Evolutionary conservation across 1,140 invertebrate genomes (phyloP).

Genomic region (Drosophila sp.): DNA sequence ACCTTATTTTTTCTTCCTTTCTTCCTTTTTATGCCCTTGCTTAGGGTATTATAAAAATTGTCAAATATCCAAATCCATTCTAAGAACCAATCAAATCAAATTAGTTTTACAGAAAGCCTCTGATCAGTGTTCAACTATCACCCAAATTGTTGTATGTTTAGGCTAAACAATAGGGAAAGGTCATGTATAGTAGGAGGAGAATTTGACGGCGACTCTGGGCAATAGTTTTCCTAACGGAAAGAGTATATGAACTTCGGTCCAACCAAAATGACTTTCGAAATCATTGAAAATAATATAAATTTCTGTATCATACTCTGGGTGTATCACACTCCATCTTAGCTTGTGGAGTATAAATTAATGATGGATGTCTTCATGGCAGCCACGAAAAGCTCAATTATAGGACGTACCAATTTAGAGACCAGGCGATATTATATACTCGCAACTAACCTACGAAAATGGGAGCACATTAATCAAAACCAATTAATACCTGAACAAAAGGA

Average conservation of each 20-base stretch:
- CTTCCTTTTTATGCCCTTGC: background rate
- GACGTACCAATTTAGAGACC: constrained; percentile 32
- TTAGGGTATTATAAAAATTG: background rate
- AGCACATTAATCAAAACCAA: constrained; percentile 78
- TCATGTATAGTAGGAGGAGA: no score
- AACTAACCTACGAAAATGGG: constrained; percentile 61
- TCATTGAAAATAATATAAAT: constrained; percentile 4
- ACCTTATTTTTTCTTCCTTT: background rate
- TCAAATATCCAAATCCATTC: background rate
- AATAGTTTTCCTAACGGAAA: background rate
- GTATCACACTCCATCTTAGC: constrained; percentile 4
- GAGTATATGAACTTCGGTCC: background rate
- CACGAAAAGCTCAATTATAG: constrained; percentile 19
- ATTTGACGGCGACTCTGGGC: no score
- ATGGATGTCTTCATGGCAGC: constrained; percentile 31
- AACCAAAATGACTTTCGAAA: background rate
- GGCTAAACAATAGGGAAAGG: no score
- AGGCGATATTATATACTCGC: constrained; percentile 14
- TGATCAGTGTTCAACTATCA: no score
- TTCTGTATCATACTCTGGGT: constrained; percentile 5
- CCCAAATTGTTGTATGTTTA: no score
- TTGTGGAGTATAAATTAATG: constrained; percentile 16
- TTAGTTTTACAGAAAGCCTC: no score
- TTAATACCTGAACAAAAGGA: constrained; percentile 51
- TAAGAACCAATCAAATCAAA: no score